These are phyloP conservation scores for Anticlea derivata DNA, from an alignment of 2,888 invertebrate species.

Conservation along the genomic window DNA sequence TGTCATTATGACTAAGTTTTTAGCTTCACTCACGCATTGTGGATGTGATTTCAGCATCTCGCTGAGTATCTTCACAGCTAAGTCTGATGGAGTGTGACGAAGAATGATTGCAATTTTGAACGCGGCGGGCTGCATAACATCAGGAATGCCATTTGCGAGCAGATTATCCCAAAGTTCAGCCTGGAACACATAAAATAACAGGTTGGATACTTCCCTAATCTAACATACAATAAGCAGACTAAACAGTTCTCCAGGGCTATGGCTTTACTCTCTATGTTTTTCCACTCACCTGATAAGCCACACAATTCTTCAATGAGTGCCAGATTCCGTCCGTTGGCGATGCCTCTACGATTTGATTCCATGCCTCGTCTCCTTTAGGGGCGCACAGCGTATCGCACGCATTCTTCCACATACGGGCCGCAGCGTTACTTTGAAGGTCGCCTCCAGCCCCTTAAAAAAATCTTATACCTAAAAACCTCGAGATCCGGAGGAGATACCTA, in stretches of 20 bases:
- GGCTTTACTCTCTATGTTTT: neutral
- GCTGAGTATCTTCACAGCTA: conserved; percentile 56
- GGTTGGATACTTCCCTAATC: too few relatives aligned
- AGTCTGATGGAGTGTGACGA: conserved; percentile 68
- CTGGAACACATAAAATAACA: conserved; percentile 45
- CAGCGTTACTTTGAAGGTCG: conserved; percentile 56
- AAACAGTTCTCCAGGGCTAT: too few relatives aligned
- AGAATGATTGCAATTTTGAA: conserved; percentile 72
- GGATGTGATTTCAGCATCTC: conserved; percentile 66
- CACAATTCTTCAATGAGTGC: conserved; percentile 73
- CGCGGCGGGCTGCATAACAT: conserved; percentile 70
- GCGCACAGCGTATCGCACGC: conserved; percentile 64
- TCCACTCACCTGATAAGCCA: conserved; percentile 70
- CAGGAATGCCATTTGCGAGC: conserved; percentile 60
- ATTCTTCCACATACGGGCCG: conserved; percentile 67
- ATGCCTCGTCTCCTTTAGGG: conserved; percentile 59
- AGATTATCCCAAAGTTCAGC: conserved; percentile 72
- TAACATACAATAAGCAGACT: too few relatives aligned
- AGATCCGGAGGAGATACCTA: too few relatives aligned
- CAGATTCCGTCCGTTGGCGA: conserved; percentile 64
- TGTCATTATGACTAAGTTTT: too few relatives aligned
- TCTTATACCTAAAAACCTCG: too few relatives aligned
- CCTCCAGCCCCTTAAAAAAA: conserved; percentile 40
- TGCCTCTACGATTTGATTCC: conserved; percentile 58
- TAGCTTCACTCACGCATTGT: conserved; percentile 66